These are phyloP conservation scores for Cheilosia vernalis DNA, from an alignment of 2,888 invertebrate genomes.

Conservation along the genomic window DNA sequence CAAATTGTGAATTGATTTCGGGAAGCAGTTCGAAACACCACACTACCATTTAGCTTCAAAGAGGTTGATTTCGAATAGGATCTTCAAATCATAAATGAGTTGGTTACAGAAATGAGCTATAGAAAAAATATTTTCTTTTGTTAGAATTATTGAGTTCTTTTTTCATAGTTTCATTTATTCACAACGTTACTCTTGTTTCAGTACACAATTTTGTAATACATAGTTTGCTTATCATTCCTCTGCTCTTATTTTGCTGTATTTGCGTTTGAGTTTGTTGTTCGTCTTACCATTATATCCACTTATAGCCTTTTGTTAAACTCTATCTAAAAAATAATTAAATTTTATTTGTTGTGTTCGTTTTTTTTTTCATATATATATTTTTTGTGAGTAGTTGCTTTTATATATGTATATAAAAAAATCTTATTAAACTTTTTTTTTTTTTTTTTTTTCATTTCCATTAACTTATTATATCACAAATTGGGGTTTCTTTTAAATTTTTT, in stretches of 20 bases:
- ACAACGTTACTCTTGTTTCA: conserved; percentile 4
- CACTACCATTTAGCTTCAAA: too few species aligned
- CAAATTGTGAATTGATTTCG: too few species aligned
- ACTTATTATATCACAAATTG: conserved; percentile 75
- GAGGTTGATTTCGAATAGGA: too few species aligned
- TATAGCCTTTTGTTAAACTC: conserved; percentile 73
- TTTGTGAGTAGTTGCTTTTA: conserved; percentile 67
- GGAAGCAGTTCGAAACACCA: too few species aligned
- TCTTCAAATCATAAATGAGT: too few species aligned
- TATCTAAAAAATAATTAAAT: conserved; percentile 74
- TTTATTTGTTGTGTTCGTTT: conserved; percentile 9
- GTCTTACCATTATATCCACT: conserved; percentile 62
- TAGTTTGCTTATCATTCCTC: conserved; percentile 49
- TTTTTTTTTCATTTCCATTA: conserved; percentile 58
- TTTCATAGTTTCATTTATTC: conserved; percentile 34
- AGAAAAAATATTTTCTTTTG: too few species aligned
- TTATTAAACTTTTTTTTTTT: conserved; percentile 66
- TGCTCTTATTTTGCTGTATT: conserved; percentile 6
- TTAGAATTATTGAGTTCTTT: too few species aligned
- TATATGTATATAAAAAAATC: conserved; percentile 67
- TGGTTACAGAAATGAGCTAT: too few species aligned
- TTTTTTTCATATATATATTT: conserved; percentile 18
- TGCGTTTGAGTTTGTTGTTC: conserved; percentile 12
- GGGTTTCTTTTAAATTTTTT: conserved; percentile 55
- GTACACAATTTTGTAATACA: conserved; percentile 52